A percentile compares a stretch with the other conserved stretches of the same genome.
Evolutionary conservation across 2,888 invertebrate species (phyloP).

Genomic region (Drosophila histrio): DNA sequence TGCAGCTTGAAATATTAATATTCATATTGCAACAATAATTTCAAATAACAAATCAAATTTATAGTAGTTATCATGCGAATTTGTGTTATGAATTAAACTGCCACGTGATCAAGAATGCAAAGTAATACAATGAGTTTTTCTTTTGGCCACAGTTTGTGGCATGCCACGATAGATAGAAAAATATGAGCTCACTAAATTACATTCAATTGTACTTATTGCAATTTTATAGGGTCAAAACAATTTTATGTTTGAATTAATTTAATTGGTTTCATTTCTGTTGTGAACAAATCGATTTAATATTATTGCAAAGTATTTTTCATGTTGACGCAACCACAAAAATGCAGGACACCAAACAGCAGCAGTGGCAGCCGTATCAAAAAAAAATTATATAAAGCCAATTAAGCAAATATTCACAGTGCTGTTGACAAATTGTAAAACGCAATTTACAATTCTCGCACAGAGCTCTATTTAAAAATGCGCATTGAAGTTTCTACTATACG

Average conservation of each 20-base stretch:
- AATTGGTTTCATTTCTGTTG: slow-evolving; percentile 47
- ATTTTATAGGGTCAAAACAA: background rate
- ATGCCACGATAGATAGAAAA: slow-evolving; percentile 10
- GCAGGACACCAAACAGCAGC: slow-evolving; percentile 23
- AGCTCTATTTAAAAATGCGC: background rate
- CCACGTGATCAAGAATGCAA: background rate
- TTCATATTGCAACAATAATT: too few relatives aligned
- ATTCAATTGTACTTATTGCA: slow-evolving; percentile 18
- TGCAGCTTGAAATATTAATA: too few relatives aligned
- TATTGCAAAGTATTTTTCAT: slow-evolving; percentile 17
- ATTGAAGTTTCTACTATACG: slow-evolving; percentile 1
- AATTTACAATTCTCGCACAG: slow-evolving; percentile 20
- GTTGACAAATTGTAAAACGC: slow-evolving; percentile 30
- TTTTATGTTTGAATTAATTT: slow-evolving; percentile 49
- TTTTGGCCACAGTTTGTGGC: slow-evolving; percentile 21
- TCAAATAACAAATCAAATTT: too few relatives aligned
- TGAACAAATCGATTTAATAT: slow-evolving; percentile 41
- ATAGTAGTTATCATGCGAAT: too few relatives aligned
- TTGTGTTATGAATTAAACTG: slow-evolving; percentile 8
- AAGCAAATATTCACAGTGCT: slow-evolving; percentile 41
- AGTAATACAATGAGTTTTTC: background rate
- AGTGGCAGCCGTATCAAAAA: background rate
- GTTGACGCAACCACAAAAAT: slow-evolving; percentile 49
- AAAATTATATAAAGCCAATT: slow-evolving; percentile 59
- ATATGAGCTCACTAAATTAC: slow-evolving; percentile 41